Percentiles rank a stretch among this genome's conserved stretches.
These are phyloP conservation scores for Anabas testudineus DNA, from an alignment of 2,797 vertebrate genomes.

Conservation along the genomic window DNA sequence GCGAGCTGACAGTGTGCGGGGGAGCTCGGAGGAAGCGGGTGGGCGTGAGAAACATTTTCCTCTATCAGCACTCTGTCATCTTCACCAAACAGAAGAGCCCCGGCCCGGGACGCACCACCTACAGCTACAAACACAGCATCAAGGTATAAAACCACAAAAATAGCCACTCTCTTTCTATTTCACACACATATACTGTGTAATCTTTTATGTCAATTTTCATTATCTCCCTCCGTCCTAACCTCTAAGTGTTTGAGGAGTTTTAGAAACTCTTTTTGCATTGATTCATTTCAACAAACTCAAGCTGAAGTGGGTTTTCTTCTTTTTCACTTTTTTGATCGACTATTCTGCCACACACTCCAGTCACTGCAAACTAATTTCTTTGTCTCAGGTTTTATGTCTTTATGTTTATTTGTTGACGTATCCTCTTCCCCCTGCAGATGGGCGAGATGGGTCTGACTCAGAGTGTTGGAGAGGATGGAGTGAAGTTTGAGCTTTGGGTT, in stretches of 20 bases:
- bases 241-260: slow-evolving; percentile 15
- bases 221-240: background rate
- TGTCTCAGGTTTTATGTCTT: background rate
- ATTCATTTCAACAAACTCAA: slow-evolving; percentile 18
- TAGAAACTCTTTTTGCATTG: slow-evolving; percentile 5
- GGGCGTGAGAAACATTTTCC: slow-evolving; percentile 88
- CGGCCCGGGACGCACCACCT: slow-evolving; percentile 79
- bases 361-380: too few relatives aligned
- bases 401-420: background rate
- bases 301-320: too few relatives aligned
- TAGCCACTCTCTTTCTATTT: background rate
- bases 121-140: slow-evolving; percentile 90
- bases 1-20: slow-evolving; percentile 87
- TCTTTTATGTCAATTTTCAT: slow-evolving; percentile 18
- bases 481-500: slow-evolving; percentile 92
- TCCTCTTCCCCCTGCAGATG: slow-evolving; percentile 77
- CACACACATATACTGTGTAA: background rate
- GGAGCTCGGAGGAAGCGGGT: slow-evolving; percentile 86
- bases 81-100: slow-evolving; percentile 90
- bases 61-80: slow-evolving; percentile 90
- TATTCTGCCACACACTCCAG: background rate
- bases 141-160: slow-evolving; percentile 79
- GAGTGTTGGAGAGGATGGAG: slow-evolving; percentile 87
- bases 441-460: slow-evolving; percentile 93
- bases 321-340: background rate